Conservation (phyloP, 2,797 vertebrate genomes). For the Euthynnus affinis region DNA sequence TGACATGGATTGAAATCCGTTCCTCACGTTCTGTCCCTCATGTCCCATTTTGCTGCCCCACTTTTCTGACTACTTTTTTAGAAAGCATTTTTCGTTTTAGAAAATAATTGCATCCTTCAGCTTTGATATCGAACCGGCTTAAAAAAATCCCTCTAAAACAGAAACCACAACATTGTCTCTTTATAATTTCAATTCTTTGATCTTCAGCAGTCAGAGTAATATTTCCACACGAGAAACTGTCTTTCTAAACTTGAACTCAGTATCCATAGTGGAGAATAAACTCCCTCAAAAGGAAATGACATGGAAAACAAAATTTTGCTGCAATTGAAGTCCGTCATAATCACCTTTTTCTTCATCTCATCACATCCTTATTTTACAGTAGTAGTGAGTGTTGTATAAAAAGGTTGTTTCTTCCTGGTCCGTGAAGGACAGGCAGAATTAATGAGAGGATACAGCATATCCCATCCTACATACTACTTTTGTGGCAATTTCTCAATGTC, state of each 20-base stretch:
- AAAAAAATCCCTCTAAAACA: slow-evolving; percentile 42
- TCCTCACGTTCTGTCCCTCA: not conserved
- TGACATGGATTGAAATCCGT: slow-evolving; percentile 17
- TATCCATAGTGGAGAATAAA: slow-evolving; percentile 7
- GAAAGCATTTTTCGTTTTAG: slow-evolving; percentile 14
- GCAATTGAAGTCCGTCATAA: slow-evolving; percentile 45
- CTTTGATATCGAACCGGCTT: slow-evolving; percentile 51
- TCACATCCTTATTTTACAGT: slow-evolving; percentile 39
- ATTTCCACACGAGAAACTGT: slow-evolving; percentile 32
- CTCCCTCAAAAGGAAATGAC: slow-evolving; percentile 50
- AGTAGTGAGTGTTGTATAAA: slow-evolving; percentile 30
- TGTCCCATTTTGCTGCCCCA: slow-evolving; percentile 40
- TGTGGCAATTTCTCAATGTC: slow-evolving; percentile 30
- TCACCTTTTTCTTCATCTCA: slow-evolving; percentile 49
- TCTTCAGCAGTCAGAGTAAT: slow-evolving; percentile 44
- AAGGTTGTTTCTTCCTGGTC: slow-evolving; percentile 38
- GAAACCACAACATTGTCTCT: slow-evolving; percentile 45
- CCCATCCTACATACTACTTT: slow-evolving; percentile 11
- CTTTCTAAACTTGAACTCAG: slow-evolving; percentile 25
- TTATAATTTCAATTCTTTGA: slow-evolving; percentile 59
- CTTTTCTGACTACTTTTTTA: slow-evolving; percentile 23
- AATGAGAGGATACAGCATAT: slow-evolving; percentile 42
- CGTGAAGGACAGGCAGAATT: slow-evolving; percentile 46
- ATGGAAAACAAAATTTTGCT: slow-evolving; percentile 30
- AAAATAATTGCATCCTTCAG: slow-evolving; percentile 52